A percentile compares a stretch with the other conserved stretches of the same genome.
phyloP scores from a whole-genome alignment of 2,113 vertebrate genomes.

The Pterocles burchelli region DNA sequence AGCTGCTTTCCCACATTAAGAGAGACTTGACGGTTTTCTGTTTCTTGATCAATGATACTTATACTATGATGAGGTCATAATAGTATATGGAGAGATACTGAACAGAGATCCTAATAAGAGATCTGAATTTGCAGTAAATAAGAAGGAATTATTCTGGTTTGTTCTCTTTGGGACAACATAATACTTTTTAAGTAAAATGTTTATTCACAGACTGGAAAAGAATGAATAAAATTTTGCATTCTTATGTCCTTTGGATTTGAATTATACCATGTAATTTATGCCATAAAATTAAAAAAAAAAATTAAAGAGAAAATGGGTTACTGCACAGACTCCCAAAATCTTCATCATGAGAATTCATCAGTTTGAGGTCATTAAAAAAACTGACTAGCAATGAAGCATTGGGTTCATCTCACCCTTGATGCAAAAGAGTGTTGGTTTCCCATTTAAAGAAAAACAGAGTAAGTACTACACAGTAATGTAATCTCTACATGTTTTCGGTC shows the following conservation, averaged over 20 bases:
- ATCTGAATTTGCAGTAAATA: background rate
- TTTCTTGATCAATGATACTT: background rate
- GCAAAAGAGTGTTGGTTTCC: background rate
- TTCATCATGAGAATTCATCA: background rate
- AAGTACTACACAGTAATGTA: background rate
- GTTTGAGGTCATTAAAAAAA: background rate
- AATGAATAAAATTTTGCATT: background rate
- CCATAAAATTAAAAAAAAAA: too few relatives aligned
- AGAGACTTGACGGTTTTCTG: background rate
- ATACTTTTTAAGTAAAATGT: background rate
- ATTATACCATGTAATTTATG: background rate
- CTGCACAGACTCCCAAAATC: background rate
- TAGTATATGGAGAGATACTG: background rate
- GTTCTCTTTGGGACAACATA: background rate
- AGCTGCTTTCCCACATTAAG: background rate
- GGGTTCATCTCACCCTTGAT: background rate
- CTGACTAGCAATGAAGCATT: background rate
- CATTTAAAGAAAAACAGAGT: background rate
- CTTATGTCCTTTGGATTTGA: background rate
- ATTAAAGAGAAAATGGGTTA: background rate
- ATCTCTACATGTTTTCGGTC: background rate
- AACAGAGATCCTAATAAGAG: background rate
- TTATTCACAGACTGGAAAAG: background rate
- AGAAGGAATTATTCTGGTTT: background rate
- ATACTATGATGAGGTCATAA: background rate